phyloP scores from a whole-genome alignment of 2,113 vertebrate species.

The Boleophthalmus pectinirostris region DNA sequence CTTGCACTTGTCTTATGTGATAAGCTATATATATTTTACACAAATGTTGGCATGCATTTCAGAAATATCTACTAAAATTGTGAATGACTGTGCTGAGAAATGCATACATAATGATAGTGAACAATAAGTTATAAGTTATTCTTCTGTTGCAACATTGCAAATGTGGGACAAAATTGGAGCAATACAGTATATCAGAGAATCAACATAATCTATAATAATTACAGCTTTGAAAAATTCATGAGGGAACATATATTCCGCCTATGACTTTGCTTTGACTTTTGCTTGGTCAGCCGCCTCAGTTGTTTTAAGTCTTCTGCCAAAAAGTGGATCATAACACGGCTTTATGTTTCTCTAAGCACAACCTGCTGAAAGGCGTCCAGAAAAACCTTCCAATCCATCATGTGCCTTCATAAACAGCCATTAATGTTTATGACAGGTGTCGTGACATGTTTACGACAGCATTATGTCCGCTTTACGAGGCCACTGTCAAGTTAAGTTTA shows the following conservation, averaged over 20 bases:
- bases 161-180: not conserved
- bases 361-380: slow-evolving; percentile 47
- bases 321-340: slow-evolving; percentile 35
- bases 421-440: slow-evolving; percentile 74
- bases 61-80: not conserved
- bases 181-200: not conserved
- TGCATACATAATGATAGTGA: not conserved
- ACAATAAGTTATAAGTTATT: not conserved
- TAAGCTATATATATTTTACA: not conserved
- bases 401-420: slow-evolving; percentile 66
- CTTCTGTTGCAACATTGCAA: not conserved
- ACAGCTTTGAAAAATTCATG: slow-evolving; percentile 6
- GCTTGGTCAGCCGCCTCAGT: slow-evolving; percentile 8
- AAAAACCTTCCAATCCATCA: slow-evolving; percentile 47
- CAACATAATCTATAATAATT: slow-evolving; percentile 19
- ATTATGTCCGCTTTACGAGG: slow-evolving; percentile 71
- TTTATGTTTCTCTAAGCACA: slow-evolving; percentile 46
- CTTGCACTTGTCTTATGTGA: not conserved
- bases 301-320: slow-evolving; percentile 46
- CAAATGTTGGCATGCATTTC: not conserved
- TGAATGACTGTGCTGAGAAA: not conserved
- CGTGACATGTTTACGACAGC: slow-evolving; percentile 67
- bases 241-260: not conserved
- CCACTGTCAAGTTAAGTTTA: slow-evolving; percentile 61
- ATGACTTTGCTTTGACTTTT: slow-evolving; percentile 55